Conservation (phyloP, 2,888 invertebrate species). For the Synanthedon vespiformis region DNA sequence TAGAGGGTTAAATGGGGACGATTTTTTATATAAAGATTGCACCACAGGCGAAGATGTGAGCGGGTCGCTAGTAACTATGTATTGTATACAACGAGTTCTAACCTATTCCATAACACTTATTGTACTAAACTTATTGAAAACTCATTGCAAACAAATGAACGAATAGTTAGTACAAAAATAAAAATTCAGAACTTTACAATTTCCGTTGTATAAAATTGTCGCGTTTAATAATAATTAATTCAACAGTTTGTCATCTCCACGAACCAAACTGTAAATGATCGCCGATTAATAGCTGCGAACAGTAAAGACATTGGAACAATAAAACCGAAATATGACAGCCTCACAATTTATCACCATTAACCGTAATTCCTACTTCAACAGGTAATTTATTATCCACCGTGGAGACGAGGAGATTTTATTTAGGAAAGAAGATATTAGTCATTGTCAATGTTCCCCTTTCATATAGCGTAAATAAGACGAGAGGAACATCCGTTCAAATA, state of each 20-base stretch:
- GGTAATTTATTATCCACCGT: conserved; percentile 30
- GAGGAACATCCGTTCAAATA: background rate
- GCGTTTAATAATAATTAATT: too few species aligned
- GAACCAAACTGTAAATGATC: conserved; percentile 42
- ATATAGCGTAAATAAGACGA: background rate
- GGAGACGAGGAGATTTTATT: conserved; percentile 11
- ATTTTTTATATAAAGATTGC: too few species aligned
- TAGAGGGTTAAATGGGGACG: too few species aligned
- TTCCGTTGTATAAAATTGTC: too few species aligned
- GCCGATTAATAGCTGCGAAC: conserved; percentile 30
- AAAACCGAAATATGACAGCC: conserved; percentile 46
- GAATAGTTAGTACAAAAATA: too few species aligned
- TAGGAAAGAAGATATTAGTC: conserved; percentile 37
- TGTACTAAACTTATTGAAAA: too few species aligned
- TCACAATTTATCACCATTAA: conserved; percentile 39
- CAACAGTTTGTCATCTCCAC: conserved; percentile 15
- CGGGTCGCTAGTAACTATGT: too few species aligned
- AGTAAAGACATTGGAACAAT: conserved; percentile 37
- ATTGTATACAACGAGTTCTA: too few species aligned
- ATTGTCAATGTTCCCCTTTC: conserved; percentile 26
- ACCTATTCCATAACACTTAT: too few species aligned
- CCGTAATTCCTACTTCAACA: conserved; percentile 32
- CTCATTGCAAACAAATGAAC: too few species aligned
- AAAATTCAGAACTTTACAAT: too few species aligned
- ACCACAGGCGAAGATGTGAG: too few species aligned